These are phyloP conservation scores for Sphaeramia orbicularis DNA, from an alignment of 2,797 vertebrate genomes.

Conservation along the genomic window DNA sequence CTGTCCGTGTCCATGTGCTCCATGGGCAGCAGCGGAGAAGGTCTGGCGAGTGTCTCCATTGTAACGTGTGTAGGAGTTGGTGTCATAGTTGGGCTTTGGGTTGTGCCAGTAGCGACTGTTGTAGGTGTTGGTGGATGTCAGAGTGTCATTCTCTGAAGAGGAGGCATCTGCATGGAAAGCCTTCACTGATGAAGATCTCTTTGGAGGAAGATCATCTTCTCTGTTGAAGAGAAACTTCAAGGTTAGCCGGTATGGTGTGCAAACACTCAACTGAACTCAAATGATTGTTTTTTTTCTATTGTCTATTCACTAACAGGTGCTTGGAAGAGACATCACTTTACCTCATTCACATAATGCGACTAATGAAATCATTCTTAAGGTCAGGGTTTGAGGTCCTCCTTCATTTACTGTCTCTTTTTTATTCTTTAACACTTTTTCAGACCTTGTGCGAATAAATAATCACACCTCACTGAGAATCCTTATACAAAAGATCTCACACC, in stretches of 20 bases:
- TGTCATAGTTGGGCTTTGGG: slow-evolving; percentile 89
- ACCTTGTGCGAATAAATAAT: too few species aligned
- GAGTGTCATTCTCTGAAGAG: slow-evolving; percentile 95
- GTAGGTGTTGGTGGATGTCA: slow-evolving; percentile 97
- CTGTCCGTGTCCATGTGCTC: slow-evolving; percentile 66
- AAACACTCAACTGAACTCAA: too few species aligned
- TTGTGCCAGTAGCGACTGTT: slow-evolving; percentile 98
- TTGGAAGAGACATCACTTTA: too few species aligned
- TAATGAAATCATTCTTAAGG: too few species aligned
- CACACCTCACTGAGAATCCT: too few species aligned
- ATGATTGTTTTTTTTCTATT: too few species aligned
- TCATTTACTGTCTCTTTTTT: too few species aligned
- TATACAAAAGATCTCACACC: too few species aligned
- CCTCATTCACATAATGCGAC: too few species aligned
- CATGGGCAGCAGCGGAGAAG: slow-evolving; percentile 83
- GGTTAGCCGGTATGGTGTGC: background rate
- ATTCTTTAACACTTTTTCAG: too few species aligned
- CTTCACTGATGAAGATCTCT: slow-evolving; percentile 89
- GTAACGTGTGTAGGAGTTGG: slow-evolving; percentile 92
- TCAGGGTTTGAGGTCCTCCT: too few species aligned
- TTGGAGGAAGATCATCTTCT: slow-evolving; percentile 97
- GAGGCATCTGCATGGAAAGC: slow-evolving; percentile 95
- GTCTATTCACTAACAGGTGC: too few species aligned
- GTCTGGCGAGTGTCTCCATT: slow-evolving; percentile 91
- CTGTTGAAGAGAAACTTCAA: slow-evolving; percentile 76